These are phyloP conservation scores for Elgaria multicarinata DNA, from an alignment of 2,113 vertebrate genomes.

Conservation along the genomic window DNA sequence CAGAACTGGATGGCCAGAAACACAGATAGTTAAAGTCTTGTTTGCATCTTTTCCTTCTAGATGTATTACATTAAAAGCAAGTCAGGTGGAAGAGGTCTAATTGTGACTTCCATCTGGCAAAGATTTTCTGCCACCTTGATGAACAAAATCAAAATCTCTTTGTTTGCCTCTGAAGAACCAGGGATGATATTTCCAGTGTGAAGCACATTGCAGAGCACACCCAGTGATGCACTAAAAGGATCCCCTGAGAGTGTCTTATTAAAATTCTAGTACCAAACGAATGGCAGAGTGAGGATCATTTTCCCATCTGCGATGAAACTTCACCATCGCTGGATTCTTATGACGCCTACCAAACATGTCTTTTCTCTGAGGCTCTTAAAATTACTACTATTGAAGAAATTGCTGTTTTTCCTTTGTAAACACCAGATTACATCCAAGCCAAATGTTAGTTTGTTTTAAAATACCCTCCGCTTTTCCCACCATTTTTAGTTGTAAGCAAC, in stretches of 20 bases:
- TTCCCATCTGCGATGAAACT: not conserved
- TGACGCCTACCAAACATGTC: not conserved
- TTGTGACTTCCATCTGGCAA: not conserved
- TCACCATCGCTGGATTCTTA: not conserved
- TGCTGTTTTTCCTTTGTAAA: not conserved
- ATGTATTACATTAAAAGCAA: constrained; percentile 34
- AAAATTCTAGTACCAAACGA: not conserved
- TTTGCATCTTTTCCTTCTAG: constrained; percentile 23
- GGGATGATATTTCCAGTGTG: not conserved
- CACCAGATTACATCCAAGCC: not conserved
- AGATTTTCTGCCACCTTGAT: not conserved
- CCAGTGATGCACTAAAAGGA: not conserved
- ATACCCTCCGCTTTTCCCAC: not conserved
- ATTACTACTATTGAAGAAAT: not conserved
- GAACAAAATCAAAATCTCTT: not conserved
- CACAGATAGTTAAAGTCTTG: constrained; percentile 26
- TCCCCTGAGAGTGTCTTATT: not conserved
- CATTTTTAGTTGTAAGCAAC: not conserved
- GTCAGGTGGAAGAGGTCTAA: constrained; percentile 41
- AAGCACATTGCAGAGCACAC: not conserved
- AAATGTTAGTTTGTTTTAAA: not conserved
- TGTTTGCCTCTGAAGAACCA: not conserved
- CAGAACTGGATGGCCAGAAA: constrained; percentile 27
- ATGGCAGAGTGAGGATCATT: not conserved
- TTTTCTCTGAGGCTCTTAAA: not conserved